Evolutionary conservation across 2,888 invertebrate species (phyloP), one percentile per base, ranked within the genome.

Genomic region (Heliconius ismenius): DNA sequence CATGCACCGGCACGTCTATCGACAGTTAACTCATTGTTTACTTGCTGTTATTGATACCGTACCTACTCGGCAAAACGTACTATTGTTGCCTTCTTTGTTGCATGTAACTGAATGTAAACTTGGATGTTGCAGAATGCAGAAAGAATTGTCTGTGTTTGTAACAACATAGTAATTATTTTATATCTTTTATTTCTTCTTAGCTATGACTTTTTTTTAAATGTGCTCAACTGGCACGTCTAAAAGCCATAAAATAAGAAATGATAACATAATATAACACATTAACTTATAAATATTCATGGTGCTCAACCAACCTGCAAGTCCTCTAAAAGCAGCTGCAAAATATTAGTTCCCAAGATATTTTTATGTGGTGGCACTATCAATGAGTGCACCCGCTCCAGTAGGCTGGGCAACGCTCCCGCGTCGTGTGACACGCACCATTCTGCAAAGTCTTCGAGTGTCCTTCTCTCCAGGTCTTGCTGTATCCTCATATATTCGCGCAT

Each of bases 391-490:
- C 95, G 92, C 84, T 96, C 96, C 83, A 97, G 87, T 36, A 96
- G 85, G 79, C 95, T 95, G 49, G 95, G 95, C 75, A 97, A 91
- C 4, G 96, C 96, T 67, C 95, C 92, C 0, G 95, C 90, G 83
- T 95, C 95, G 82, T 96, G 96, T 0, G 97, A 96, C 3, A 97
- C 96, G 64, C 96, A 96, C 90, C 95, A 95, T 81, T 92, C 93
- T 0, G 97, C 97, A 85, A 97, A 97, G 84, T 96, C 95, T 84
- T 96, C 93, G 81, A 97, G 85, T 10, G 97, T 97, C 78, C 92
- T 92, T 80, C 91, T 87, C 86, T 97, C 96, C 81, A 96, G 90
- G 77, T 92, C 92, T 54, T 92, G 88, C 81, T 94, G 92, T 70
- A 94, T 84, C 3, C 90, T 87, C 75, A 95, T 93, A 84, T 96